Conservation (phyloP, 2,888 invertebrate species). For the Brachylomia viminalis region DNA sequence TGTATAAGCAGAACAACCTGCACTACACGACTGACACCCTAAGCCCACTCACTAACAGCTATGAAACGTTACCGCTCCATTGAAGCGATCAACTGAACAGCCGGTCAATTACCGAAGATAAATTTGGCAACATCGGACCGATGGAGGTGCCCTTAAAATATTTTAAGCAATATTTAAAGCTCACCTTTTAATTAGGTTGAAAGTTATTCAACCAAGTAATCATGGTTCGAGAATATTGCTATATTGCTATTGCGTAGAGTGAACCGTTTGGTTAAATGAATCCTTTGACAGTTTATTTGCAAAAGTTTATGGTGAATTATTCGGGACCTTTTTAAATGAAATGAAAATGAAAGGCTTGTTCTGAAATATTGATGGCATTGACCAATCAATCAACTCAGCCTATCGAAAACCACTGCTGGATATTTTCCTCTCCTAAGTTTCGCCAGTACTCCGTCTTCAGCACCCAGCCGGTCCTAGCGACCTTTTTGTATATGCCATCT, state of each 20-base stretch:
- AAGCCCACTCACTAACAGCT: slow-evolving; percentile 18
- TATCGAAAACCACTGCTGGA: neutral
- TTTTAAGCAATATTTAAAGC: slow-evolving; percentile 14
- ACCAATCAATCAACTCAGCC: neutral
- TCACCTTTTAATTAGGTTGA: slow-evolving; percentile 27
- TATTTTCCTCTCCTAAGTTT: neutral
- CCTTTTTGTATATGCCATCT: too few relatives aligned
- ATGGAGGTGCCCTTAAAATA: neutral
- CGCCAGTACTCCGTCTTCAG: neutral
- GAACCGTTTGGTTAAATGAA: neutral
- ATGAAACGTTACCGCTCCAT: slow-evolving; percentile 24
- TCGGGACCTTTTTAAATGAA: neutral
- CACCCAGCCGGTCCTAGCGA: too few relatives aligned
- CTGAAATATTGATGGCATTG: neutral
- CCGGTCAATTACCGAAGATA: slow-evolving; percentile 20
- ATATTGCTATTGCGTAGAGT: neutral
- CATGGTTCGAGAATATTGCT: slow-evolving; percentile 1
- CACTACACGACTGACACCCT: neutral
- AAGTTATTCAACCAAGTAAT: slow-evolving; percentile 27
- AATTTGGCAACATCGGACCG: slow-evolving; percentile 16
- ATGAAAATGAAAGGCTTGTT: too few relatives aligned
- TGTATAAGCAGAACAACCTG: too few relatives aligned
- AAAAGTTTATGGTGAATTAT: neutral
- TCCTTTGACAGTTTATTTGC: neutral
- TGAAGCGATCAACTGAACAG: slow-evolving; percentile 16